A percentile compares a stretch with the other conserved stretches of the same genome.
Evolutionary conservation across 2,797 vertebrate species (phyloP).

Genomic region (Gadopsis bispinosus): DNA sequence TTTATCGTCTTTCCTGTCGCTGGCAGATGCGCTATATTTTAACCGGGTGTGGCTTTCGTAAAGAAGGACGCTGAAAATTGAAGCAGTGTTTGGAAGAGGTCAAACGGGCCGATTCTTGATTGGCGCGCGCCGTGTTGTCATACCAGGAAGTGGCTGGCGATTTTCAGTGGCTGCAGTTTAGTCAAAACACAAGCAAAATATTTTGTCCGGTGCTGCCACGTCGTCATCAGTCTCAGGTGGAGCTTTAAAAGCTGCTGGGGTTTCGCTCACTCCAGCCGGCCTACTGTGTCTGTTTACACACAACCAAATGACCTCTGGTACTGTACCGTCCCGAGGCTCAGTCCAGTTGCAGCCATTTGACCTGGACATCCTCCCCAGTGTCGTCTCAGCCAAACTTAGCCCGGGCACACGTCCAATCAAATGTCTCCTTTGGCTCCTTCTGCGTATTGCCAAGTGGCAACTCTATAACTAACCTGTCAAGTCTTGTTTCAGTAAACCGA

Average conservation of each 20-base stretch:
- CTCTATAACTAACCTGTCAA: conserved; percentile 68
- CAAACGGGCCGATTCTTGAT: not conserved
- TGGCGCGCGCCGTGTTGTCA: not conserved
- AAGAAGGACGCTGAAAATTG: not conserved
- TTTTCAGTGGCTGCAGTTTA: conserved; percentile 15
- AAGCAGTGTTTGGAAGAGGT: not conserved
- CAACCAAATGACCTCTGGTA: conserved; percentile 39
- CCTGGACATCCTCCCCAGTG: conserved; percentile 51
- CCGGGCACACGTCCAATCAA: conserved; percentile 61
- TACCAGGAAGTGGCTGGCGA: conserved; percentile 7
- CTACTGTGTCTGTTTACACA: conserved; percentile 20
- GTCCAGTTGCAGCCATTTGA: conserved; percentile 27
- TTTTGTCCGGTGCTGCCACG: not conserved
- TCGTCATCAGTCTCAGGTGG: conserved; percentile 6
- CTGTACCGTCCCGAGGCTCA: not conserved
- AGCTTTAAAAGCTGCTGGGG: conserved; percentile 3
- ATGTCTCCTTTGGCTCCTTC: conserved; percentile 57
- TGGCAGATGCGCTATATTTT: not conserved
- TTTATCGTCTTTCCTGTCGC: not conserved
- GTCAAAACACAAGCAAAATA: conserved; percentile 21
- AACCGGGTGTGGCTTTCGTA: not conserved
- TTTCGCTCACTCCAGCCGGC: not conserved
- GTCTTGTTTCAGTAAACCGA: conserved; percentile 63
- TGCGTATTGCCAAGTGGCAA: conserved; percentile 52
- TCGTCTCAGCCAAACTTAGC: conserved; percentile 70